phyloP scores from a whole-genome alignment of 2,113 vertebrate species.

The Triplophysa siluroides region DNA sequence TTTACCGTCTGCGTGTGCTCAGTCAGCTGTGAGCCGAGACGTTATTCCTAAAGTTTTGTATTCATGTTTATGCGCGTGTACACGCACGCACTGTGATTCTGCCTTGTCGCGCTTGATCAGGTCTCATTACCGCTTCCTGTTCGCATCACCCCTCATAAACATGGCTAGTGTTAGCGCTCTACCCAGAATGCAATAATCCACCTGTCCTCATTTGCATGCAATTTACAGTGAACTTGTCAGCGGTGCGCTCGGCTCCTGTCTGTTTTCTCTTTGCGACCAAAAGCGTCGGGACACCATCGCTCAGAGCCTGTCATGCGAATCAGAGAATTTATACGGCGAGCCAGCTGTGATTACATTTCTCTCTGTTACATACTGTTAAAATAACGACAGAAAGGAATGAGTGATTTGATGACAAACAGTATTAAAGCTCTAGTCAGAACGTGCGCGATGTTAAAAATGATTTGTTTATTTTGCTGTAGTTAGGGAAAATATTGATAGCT shows the following conservation, averaged over 20 bases:
- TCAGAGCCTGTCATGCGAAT: conserved; percentile 46
- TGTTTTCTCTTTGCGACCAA: conserved; percentile 44
- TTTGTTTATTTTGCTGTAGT: conserved; percentile 30
- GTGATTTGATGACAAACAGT: conserved; percentile 35
- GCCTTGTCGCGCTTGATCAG: conserved; percentile 57
- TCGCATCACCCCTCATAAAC: conserved; percentile 57
- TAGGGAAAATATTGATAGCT: conserved; percentile 10
- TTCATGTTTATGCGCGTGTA: conserved; percentile 14
- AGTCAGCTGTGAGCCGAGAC: conserved; percentile 28
- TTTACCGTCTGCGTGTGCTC: conserved; percentile 22
- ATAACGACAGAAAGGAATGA: conserved; percentile 14
- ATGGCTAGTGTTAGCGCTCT: conserved; percentile 2
- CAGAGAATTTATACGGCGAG: conserved; percentile 46
- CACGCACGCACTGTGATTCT: conserved; percentile 32
- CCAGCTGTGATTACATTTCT: conserved; percentile 35
- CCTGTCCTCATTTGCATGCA: conserved; percentile 68
- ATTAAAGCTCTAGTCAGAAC: conserved; percentile 18
- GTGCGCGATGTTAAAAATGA: not conserved
- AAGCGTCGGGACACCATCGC: conserved; percentile 54
- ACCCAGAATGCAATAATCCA: conserved; percentile 62
- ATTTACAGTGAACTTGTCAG: conserved; percentile 64
- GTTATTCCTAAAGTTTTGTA: conserved; percentile 12
- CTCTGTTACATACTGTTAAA: conserved; percentile 21
- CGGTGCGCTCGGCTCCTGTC: conserved; percentile 44
- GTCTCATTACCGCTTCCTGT: conserved; percentile 58